Conservation (phyloP, 2,888 invertebrate genomes). For the Drosophila suboccidentalis region DNA sequence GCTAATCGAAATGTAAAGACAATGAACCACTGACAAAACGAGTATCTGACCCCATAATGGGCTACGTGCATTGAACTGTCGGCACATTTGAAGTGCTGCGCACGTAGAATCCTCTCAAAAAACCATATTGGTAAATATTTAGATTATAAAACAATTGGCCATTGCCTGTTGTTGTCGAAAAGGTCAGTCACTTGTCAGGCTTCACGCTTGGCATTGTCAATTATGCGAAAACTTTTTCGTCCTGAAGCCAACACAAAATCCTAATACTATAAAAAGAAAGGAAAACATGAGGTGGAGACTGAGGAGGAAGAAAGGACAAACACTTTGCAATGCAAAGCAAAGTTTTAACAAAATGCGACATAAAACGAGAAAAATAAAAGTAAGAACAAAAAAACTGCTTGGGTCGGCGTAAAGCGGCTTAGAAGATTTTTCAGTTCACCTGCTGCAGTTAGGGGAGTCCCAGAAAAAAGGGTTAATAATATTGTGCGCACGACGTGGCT, state of each 20-base stretch:
- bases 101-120: conserved; percentile 37
- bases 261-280: conserved; percentile 16
- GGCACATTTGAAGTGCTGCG: conserved; percentile 32
- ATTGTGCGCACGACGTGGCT: conserved; percentile 66
- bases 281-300: neutral
- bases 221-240: conserved; percentile 45
- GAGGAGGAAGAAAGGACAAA: conserved; percentile 26
- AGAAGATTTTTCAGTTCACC: conserved; percentile 60
- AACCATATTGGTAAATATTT: conserved; percentile 48
- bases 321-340: conserved; percentile 65
- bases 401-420: conserved; percentile 55
- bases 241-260: conserved; percentile 25
- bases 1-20: conserved; percentile 59
- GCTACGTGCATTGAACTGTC: conserved; percentile 54
- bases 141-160: conserved; percentile 64
- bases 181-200: conserved; percentile 50
- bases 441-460: conserved; percentile 38
- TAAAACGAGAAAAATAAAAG: conserved; percentile 47
- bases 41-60: conserved; percentile 48
- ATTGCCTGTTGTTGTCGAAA: conserved; percentile 20
- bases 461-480: conserved; percentile 49
- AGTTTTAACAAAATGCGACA: conserved; percentile 58
- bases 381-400: conserved; percentile 39
- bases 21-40: conserved; percentile 50
- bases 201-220: conserved; percentile 58